Base-by-base conservation (phyloP, 2,797 vertebrate genomes). In the Picus viridis region DNA sequence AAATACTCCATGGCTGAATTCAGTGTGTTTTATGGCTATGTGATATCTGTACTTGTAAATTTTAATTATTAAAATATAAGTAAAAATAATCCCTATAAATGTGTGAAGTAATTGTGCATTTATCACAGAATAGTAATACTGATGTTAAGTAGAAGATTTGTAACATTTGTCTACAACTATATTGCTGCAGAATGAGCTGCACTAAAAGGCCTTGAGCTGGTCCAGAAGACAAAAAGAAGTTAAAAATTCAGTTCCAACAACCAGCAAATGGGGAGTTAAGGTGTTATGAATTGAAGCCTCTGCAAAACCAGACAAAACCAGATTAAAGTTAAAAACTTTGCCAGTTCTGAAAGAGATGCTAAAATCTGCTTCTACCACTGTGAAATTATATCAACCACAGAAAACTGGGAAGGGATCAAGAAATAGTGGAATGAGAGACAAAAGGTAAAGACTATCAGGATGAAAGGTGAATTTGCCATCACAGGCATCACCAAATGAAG, bases 301-400 rank as follows among this genome's bases (percentile, higher is more conserved):
- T 77, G 29, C 32, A 93, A 93, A 79, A 86, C 12, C 53, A 79
- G 45, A 56, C 5, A 29, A 41, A 82, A 78, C 71, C 16, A 19
- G 49, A 51, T 24, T 12, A 19, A 53, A 73, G 30, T 84, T 72
- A 75, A 83, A 82, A 89, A 16, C 8, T 27, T 54, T 86, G 53
- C 79, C 63, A 78, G 1, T 77, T 86, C 73, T 78, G 83, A 47
- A 85, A 86, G 15, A 88, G 72, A 92, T 88, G 79, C n/a, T 75
- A 30, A 89, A 84, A 43, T 81, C 74, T 94, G 53, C 47, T 91
- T 51, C 64, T 89, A 78, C 45, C 30, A 79, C 53, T 2, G 4
- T 75, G 68, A 92, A 93, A 32, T 5, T 1, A 84, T 26, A 79
- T 80, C 71, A 86, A 29, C 83, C 77, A 54, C 76, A 30, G 51